Evolutionary conservation across 2,797 vertebrate genomes (phyloP), one percentile per base, ranked within the genome.

Genomic region (Tachyglossus aculeatus): DNA sequence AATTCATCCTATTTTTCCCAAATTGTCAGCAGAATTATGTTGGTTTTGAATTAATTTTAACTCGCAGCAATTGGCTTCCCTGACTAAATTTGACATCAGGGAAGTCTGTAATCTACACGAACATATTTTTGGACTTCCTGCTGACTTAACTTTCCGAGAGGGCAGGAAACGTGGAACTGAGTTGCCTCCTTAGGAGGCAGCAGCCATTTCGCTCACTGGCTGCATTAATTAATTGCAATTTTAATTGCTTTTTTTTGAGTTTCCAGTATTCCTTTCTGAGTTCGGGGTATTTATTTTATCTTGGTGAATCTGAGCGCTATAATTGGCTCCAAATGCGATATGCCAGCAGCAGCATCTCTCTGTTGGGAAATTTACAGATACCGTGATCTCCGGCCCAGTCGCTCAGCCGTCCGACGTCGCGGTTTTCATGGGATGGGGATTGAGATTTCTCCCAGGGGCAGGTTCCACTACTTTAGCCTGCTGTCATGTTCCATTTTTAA

Each of bases 11-110:
- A 21, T 15, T 22, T 40, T 76, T 70, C 29, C 25, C 31, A 48
- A 31, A 27, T 15, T 50, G 31, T 1, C 11, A 21, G 5, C 24
- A 24, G 16, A 66, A 25, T 43, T 62, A 25, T 34, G 25, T 62
- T 21, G 80, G 81, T 86, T 71, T n/a, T 22, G 73, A 40, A 36
- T 52, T 51, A 33, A 21, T 71, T 70, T 68, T 65, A 71, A 58
- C 24, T 61, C 36, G 13, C 33, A 45, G 24, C 0, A 2, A 15
- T 15, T 18, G 37, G 9, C 47, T 74, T 84, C 48, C 59, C 55
- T 24, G 65, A 52, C 14, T 77, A 48, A 60, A 71, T 16, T 21
- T 74, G 45, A 66, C 41, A 45, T 57, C 36, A 72, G 53, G 34
- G 69, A 71, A 76, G 38, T 18, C 6, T 22, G 21, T 13, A 27